Evolutionary conservation across 2,797 vertebrate species (phyloP).

Genomic region (Oreortyx pictus): DNA sequence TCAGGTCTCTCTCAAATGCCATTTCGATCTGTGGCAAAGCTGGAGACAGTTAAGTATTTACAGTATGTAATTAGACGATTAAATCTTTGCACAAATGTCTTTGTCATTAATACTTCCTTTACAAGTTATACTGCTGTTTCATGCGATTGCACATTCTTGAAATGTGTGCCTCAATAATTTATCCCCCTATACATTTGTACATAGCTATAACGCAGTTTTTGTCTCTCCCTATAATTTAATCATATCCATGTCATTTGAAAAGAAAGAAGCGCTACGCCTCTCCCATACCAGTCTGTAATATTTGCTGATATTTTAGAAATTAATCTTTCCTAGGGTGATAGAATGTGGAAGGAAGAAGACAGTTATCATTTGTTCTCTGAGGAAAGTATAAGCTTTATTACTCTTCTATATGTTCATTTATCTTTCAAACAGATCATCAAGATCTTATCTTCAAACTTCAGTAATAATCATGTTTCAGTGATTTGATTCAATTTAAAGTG

Average conservation of each 20-base stretch:
- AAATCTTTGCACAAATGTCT: background rate
- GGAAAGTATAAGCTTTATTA: background rate
- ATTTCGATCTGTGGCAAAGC: background rate
- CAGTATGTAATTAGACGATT: background rate
- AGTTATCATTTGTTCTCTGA: background rate
- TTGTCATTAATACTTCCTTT: background rate
- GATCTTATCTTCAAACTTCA: background rate
- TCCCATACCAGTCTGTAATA: background rate
- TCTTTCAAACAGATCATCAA: background rate
- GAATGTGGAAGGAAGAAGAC: background rate
- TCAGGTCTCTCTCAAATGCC: background rate
- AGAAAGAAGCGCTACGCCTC: background rate
- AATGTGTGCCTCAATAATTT: background rate
- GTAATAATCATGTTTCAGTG: background rate
- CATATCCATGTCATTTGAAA: background rate
- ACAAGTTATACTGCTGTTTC: background rate
- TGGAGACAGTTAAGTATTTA: background rate
- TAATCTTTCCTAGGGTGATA: background rate
- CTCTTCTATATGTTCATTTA: background rate
- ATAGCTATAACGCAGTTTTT: background rate
- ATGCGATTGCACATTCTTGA: background rate
- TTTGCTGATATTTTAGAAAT: background rate
- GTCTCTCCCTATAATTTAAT: background rate
- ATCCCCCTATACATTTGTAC: background rate
- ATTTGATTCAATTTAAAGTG: background rate